Conservation (phyloP, 2,888 invertebrate species). For the Heliconius ismenius region DNA sequence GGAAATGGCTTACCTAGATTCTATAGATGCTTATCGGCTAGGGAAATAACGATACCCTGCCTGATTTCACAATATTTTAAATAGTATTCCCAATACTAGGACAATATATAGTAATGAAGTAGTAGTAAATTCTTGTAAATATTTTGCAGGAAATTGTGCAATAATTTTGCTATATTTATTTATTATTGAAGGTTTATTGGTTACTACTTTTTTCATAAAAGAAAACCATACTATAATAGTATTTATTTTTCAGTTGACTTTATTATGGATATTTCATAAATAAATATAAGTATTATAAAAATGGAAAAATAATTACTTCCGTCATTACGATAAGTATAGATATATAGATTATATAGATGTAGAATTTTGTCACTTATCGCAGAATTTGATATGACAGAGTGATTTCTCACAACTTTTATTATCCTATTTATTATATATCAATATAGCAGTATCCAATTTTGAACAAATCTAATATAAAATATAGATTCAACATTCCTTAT, state of each 20-base stretch:
- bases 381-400: background rate
- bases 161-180: background rate
- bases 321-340: too few relatives aligned
- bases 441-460: background rate
- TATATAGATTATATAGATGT: too few relatives aligned
- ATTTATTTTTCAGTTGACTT: background rate
- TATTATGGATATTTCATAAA: background rate
- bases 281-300: background rate
- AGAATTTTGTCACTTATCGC: too few relatives aligned
- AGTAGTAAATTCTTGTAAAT: background rate
- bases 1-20: constrained; percentile 25
- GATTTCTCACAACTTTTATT: too few relatives aligned
- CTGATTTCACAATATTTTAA: constrained; percentile 27
- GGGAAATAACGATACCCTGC: constrained; percentile 25
- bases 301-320: background rate
- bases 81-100: constrained; percentile 18
- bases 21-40: constrained; percentile 59
- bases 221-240: background rate
- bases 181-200: background rate
- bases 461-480: background rate
- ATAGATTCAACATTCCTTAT: constrained; percentile 14
- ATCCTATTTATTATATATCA: background rate
- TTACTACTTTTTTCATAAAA: background rate
- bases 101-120: constrained; percentile 18
- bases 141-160: background rate